Conservation (phyloP, 35 echinoderm and acorn worm species). For the Eucidaris tribuloides region DNA sequence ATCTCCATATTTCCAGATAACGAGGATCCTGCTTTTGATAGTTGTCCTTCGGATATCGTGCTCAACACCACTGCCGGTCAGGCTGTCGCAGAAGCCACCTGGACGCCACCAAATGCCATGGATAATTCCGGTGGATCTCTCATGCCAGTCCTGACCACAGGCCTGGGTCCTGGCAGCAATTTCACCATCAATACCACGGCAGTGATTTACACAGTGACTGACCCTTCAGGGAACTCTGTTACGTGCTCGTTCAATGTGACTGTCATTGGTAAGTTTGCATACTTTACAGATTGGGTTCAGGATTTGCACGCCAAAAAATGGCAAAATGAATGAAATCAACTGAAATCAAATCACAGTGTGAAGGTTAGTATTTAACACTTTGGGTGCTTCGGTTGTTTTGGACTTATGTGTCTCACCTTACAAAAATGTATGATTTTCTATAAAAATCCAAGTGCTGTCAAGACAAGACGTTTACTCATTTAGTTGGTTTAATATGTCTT, state of each 20-base stretch:
- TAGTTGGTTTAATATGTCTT: no score
- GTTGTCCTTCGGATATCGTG: slow-evolving; percentile 3
- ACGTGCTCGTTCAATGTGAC: neutral
- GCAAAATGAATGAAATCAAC: no score
- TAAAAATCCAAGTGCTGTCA: no score
- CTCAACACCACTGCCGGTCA: neutral
- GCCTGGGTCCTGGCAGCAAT: neutral
- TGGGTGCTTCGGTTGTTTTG: no score
- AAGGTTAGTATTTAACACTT: no score
- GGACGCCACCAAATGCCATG: neutral
- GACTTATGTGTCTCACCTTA: no score
- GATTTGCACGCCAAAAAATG: no score
- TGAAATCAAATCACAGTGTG: no score
- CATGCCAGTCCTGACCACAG: neutral
- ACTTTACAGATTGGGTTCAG: no score
- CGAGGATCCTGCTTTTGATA: slow-evolving; percentile 22
- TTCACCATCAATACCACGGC: neutral
- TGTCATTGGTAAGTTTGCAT: neutral
- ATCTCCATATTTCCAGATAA: slow-evolving; percentile 2
- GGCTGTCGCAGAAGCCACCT: neutral
- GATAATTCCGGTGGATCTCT: slow-evolving; percentile 30
- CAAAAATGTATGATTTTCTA: no score
- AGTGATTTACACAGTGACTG: neutral
- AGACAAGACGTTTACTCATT: no score
- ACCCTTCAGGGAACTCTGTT: neutral